Evolutionary conservation across 2,888 invertebrate genomes (phyloP).

Genomic region (Hylaea fasciaria): DNA sequence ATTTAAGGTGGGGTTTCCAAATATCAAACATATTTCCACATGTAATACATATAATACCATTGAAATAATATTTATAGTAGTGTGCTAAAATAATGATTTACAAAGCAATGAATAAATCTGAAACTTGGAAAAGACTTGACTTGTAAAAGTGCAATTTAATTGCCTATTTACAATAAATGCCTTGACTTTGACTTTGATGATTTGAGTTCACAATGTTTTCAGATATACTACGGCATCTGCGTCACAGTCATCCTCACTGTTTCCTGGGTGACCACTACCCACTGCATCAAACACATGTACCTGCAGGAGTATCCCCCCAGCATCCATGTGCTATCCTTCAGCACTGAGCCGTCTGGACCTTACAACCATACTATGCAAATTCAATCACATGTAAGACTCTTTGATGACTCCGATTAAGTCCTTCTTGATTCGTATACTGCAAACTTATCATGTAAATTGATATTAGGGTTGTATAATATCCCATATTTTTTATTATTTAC

Average conservation of each 20-base stretch:
- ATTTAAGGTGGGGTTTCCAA: no score
- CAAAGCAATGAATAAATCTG: no score
- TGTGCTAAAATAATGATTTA: no score
- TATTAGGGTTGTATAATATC: background rate
- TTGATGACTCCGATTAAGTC: background rate
- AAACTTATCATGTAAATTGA: background rate
- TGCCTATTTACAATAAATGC: no score
- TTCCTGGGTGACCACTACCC: constrained; percentile 97
- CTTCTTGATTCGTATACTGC: no score
- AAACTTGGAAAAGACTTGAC: no score
- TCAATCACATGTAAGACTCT: constrained; percentile 65
- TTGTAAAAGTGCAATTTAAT: no score
- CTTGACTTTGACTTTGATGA: background rate
- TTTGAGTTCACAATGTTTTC: constrained; percentile 36
- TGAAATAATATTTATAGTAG: no score
- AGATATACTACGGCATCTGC: constrained; percentile 96
- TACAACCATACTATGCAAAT: constrained; percentile 65
- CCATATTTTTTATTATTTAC: no score
- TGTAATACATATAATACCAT: no score
- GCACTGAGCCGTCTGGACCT: constrained; percentile 66
- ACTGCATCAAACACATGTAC: constrained; percentile 94
- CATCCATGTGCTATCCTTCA: constrained; percentile 72
- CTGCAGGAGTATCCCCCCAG: constrained; percentile 78
- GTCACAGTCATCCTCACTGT: constrained; percentile 94
- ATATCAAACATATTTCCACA: no score